phyloP scores from a whole-genome alignment of 2,888 invertebrate species.

The Geotrupes spiniger region DNA sequence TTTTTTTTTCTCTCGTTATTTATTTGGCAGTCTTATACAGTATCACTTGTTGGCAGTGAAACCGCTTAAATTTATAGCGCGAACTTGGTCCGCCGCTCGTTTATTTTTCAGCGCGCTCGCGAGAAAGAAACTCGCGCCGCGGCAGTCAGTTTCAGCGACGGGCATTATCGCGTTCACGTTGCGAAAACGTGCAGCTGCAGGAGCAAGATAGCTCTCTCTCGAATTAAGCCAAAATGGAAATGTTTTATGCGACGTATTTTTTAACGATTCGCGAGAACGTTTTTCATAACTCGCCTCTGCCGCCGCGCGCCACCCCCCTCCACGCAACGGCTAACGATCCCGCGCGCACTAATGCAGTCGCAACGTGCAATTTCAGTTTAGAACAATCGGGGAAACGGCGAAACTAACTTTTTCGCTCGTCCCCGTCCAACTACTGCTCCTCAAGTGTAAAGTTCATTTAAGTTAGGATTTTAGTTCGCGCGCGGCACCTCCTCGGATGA shows the following conservation, averaged over 20 bases:
- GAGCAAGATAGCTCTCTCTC: conserved; percentile 17
- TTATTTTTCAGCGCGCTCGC: neutral
- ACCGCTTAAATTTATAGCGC: conserved; percentile 1
- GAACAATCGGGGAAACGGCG: conserved; percentile 10
- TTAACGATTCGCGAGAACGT: neutral
- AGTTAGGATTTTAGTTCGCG: conserved; percentile 6
- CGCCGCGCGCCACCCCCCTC: too few species aligned
- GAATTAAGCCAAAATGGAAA: conserved; percentile 18
- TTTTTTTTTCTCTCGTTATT: too few species aligned
- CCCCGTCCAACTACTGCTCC: conserved; percentile 3
- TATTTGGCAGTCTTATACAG: neutral
- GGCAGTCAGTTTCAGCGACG: conserved; percentile 8
- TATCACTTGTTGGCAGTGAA: conserved; percentile 6
- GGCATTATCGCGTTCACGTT: conserved; percentile 18
- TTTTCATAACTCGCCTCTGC: conserved; percentile 2
- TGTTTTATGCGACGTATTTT: conserved; percentile 11
- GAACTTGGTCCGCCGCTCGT: neutral
- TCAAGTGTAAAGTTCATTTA: conserved; percentile 7
- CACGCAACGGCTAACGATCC: too few species aligned
- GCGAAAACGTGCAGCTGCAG: conserved; percentile 19
- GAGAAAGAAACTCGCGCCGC: neutral
- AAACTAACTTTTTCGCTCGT: conserved; percentile 10
- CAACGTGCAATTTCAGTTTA: conserved; percentile 4
- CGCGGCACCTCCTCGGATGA: conserved; percentile 6
- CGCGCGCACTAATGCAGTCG: neutral